Base-by-base conservation (phyloP, 2,797 vertebrate genomes). In the Sebastes paucispinis region DNA sequence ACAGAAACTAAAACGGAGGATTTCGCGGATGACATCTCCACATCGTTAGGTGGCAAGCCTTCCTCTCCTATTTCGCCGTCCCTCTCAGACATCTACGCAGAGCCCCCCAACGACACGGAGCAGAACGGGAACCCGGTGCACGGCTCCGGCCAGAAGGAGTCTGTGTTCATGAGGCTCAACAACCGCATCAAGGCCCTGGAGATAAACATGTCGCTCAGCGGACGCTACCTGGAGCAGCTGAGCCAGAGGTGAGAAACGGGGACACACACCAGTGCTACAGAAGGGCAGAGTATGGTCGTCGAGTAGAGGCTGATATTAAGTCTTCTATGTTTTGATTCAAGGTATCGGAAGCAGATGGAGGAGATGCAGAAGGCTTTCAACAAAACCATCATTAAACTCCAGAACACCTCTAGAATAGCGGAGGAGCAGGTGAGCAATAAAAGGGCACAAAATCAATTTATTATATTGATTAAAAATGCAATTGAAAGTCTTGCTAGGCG, bases 281-380 rank as follows among this genome's bases (percentile, higher is more conserved):
- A 6, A 31, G 10, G 36, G 22, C 16, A 36, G 3, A 25, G 24
- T 18, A 1, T 39, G 59, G 22, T 9, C 13, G 24, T 14, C 9
- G 8, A 65, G 24, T 10, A 24, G 8, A 59, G 7, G n/a, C 11
- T 29, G 34, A 36, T 22, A n/a, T 36, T 29, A 18, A 52, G 18
- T 55, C 13, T n/a, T 16, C 2, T 0, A 2, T 55, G 66, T 90
- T 90, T 68, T 64, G 2, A 43, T 69, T 81, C 0, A 76, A 99
- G 98, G 91, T 99, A 99, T 89, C 97, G 98, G 34, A 99, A 98
- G 89, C 98, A 99, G 95, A 98, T 99, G 98, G 98, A 99, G 88
- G 98, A 99, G 96, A 99, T 99, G 98, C 98, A 99, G 90, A 98
- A 96, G 81, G 98, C 98, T 87, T 99, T 99, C 86, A 99, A 99